phyloP scores from a whole-genome alignment of 2,888 invertebrate species.

The Aphodius granarius region DNA sequence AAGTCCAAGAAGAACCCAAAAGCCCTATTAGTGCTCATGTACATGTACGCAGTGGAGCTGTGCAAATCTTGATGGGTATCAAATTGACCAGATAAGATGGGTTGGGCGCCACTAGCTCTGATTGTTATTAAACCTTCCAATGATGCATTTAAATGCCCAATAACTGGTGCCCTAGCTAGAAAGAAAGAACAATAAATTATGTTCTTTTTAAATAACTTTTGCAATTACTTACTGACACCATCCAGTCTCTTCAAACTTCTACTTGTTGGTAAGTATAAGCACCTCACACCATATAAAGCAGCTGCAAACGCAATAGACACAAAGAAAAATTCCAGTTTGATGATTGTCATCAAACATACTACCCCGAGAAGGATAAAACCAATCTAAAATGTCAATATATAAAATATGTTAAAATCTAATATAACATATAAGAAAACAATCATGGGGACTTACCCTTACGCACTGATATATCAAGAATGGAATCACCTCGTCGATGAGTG shows the following conservation, averaged over 20 bases:
- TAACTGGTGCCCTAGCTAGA: constrained; percentile 48
- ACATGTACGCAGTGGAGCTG: constrained; percentile 47
- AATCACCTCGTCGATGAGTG: constrained; percentile 36
- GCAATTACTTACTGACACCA: constrained; percentile 48
- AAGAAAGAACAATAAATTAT: not conserved
- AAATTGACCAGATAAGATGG: constrained; percentile 44
- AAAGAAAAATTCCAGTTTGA: constrained; percentile 70
- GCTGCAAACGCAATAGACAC: constrained; percentile 65
- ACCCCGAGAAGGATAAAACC: constrained; percentile 66
- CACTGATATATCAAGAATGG: constrained; percentile 32
- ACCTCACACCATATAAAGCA: constrained; percentile 64
- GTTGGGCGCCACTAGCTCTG: constrained; percentile 45
- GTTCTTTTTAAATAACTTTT: not conserved
- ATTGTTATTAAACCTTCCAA: constrained; percentile 50
- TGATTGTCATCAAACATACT: constrained; percentile 67
- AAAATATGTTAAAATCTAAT: not conserved
- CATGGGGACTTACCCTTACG: constrained; percentile 25
- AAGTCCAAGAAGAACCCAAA: constrained; percentile 46
- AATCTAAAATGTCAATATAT: constrained; percentile 17
- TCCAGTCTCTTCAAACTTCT: constrained; percentile 73
- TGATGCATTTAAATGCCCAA: constrained; percentile 49
- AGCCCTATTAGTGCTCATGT: constrained; percentile 39
- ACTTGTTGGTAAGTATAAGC: constrained; percentile 70
- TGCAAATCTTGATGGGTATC: constrained; percentile 48
- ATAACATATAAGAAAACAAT: not conserved